Conservation (phyloP, 2,888 invertebrate species). For the Caradrina clavipalpis region DNA sequence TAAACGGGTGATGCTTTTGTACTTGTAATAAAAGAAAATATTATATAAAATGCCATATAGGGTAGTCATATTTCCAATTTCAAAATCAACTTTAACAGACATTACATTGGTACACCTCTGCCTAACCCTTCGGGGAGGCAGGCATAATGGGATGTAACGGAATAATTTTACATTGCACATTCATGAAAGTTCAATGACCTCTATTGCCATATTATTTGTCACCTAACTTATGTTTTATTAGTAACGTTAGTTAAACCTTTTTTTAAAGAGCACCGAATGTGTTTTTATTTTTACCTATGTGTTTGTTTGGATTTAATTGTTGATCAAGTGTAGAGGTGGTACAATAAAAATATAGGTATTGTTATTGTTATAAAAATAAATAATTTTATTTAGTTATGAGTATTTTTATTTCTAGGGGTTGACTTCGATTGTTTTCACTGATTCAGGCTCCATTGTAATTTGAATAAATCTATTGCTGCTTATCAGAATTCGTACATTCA, state of each 20-base stretch:
- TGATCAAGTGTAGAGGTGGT: slow-evolving; percentile 33
- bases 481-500: slow-evolving; percentile 73
- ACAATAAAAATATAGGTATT: slow-evolving; percentile 10
- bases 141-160: too few relatives aligned
- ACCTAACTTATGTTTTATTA: neutral
- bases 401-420: slow-evolving; percentile 66
- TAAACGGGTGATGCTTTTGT: neutral
- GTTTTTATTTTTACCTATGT: slow-evolving; percentile 31
- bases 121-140: too few relatives aligned
- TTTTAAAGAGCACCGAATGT: slow-evolving; percentile 17
- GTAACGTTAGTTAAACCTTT: slow-evolving; percentile 3
- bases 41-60: neutral
- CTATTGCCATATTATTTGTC: neutral
- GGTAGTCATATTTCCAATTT: neutral
- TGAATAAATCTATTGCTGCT: slow-evolving; percentile 71
- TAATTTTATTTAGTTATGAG: slow-evolving; percentile 44
- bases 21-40: neutral
- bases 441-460: slow-evolving; percentile 80
- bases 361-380: slow-evolving; percentile 46
- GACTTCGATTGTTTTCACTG: slow-evolving; percentile 85
- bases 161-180: too few relatives aligned
- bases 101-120: too few relatives aligned
- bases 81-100: neutral
- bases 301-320: slow-evolving; percentile 31
- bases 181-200: neutral